phyloP scores from a whole-genome alignment of 1,140 invertebrate genomes.

The Eulimnadia texana region DNA sequence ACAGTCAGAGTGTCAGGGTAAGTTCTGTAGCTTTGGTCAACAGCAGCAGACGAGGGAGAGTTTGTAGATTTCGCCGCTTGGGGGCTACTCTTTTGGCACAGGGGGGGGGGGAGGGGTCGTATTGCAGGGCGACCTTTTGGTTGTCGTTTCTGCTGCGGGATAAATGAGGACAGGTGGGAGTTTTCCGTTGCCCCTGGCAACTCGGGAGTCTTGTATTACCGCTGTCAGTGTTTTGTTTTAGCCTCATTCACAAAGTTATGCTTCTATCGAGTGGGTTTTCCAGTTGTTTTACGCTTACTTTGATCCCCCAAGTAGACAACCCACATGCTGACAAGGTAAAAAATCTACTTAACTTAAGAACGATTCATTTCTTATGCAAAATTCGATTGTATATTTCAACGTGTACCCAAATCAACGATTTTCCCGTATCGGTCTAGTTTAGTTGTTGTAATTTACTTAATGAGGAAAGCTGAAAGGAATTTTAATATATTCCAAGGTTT shows the following conservation, averaged over 20 bases:
- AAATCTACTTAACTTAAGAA: too few relatives aligned
- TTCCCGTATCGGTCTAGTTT: too few relatives aligned
- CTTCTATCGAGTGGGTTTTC: neutral
- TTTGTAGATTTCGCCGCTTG: neutral
- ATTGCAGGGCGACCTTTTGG: neutral
- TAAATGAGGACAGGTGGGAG: neutral
- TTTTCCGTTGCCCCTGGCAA: neutral
- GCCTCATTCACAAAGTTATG: neutral
- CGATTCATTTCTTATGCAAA: too few relatives aligned
- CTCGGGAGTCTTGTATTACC: neutral
- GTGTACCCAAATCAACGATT: too few relatives aligned
- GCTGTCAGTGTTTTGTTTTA: neutral
- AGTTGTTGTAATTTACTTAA: too few relatives aligned
- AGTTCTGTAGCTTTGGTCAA: neutral
- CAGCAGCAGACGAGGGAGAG: neutral
- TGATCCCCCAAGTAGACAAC: too few relatives aligned
- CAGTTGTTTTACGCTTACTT: neutral
- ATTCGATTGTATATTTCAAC: too few relatives aligned
- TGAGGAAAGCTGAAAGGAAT: too few relatives aligned
- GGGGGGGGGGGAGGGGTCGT: neutral
- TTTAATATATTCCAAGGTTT: too few relatives aligned
- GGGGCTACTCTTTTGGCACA: neutral
- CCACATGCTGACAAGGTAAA: too few relatives aligned
- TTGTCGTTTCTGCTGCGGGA: neutral
- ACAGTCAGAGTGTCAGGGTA: too few relatives aligned